Base-by-base conservation (phyloP, 2,888 invertebrate genomes). In the Coleophora deauratella region DNA sequence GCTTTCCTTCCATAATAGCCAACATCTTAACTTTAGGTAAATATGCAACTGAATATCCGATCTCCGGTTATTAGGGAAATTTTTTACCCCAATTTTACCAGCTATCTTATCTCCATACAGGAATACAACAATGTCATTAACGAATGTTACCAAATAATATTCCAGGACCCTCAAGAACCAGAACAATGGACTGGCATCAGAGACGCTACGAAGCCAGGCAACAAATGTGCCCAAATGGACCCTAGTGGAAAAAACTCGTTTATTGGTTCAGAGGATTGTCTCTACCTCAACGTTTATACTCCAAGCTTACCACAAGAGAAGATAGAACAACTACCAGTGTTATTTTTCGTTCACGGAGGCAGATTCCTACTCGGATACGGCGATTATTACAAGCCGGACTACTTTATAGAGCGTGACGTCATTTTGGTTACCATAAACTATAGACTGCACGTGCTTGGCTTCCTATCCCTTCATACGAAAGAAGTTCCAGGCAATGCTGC, bases 231-330 rank as follows among this genome's bases (percentile, higher is more conserved):
- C n/a, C 84, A 85, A 54, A 64, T 85, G 0, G 79, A 87, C 46
- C 82, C 88, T 0, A 75, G 80, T 13, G 61, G 51, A 3, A 65
- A 63, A 21, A 49, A 47, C 11, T 54, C 70, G 0, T 56, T 88
- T 28, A 77, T 82, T 21, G 90, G 90, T 0, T 73, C 66, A 0
- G 92, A 92, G 66, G 91, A 92, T 59, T 92, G 92, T 52, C 77
- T 92, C 0, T 91, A 90, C 54, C 60, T 92, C 41, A 92, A 91
- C 57, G 86, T 92, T 1, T 91, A 90, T 65, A 88, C 89, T 0
- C 91, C 91, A 30, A 69, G 73, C 43, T 69, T 91, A 54, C 78
- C 76, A 46, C 3, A 28, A 0, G 62, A 75, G 27, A 70, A 75
- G 43, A 43, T 53, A 6, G 49, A 66, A 40, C 71, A 72, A 32